A percentile compares a stretch with the other conserved stretches of the same genome.
phyloP scores from a whole-genome alignment of 2,888 invertebrate species.

The Graphium colonna region DNA sequence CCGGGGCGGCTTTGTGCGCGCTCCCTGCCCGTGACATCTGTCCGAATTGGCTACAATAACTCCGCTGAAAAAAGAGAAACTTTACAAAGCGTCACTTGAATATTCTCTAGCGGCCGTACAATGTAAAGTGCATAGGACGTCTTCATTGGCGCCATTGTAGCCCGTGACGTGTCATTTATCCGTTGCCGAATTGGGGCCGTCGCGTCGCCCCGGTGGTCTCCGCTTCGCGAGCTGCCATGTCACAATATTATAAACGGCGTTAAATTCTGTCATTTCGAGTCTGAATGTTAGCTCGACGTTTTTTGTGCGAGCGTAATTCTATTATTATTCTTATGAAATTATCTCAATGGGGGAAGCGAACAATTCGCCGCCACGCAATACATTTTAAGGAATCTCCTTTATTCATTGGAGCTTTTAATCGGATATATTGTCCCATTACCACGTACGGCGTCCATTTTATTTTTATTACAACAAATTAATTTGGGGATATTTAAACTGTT shows the following conservation, averaged over 20 bases:
- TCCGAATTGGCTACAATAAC: constrained; percentile 76
- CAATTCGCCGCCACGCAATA: neutral
- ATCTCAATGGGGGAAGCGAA: constrained; percentile 5
- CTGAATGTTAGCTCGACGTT: constrained; percentile 33
- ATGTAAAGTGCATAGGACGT: constrained; percentile 49
- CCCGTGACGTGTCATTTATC: constrained; percentile 67
- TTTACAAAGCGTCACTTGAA: constrained; percentile 57
- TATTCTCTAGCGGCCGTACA: constrained; percentile 62
- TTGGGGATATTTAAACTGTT: too few species aligned
- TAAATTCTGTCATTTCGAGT: constrained; percentile 46
- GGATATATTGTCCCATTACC: too few species aligned
- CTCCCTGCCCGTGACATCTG: constrained; percentile 76
- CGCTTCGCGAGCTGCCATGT: constrained; percentile 44
- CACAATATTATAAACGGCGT: constrained; percentile 64
- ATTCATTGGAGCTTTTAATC: too few species aligned
- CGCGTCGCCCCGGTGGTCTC: constrained; percentile 57
- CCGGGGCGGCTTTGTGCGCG: constrained; percentile 73
- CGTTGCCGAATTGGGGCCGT: constrained; percentile 46
- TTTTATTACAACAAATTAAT: too few species aligned
- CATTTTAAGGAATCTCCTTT: neutral
- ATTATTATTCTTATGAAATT: neutral
- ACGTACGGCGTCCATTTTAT: too few species aligned
- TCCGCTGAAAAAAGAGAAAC: constrained; percentile 75
- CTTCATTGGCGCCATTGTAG: constrained; percentile 68
- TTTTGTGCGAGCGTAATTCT: constrained; percentile 18